Evolutionary conservation across 2,113 vertebrate species (phyloP), one percentile per base, ranked within the genome.

Genomic region (Pseudonaja textilis): DNA sequence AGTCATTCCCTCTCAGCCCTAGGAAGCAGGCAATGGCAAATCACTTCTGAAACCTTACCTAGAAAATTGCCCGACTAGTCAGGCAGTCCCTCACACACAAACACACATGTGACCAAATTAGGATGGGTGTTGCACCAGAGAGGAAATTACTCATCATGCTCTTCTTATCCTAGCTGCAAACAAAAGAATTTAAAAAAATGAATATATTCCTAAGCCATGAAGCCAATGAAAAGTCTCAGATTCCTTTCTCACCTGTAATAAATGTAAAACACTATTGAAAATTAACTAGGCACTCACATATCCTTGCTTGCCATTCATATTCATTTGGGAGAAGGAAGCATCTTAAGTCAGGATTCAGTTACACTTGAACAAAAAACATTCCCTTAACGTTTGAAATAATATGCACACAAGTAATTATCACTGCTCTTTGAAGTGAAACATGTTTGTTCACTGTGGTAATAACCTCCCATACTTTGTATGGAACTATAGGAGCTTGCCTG

Each of bases 131-230:
- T 47, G 6, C 34, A 47, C 23, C 34, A 91, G 92, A 52, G 90
- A 93, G 92, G 93, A 93, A 93, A 45, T 91, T 93, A 56, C 85
- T 93, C 85, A 93, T 50, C 22, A 3, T 52, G 11, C 34, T 1
- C 14, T 29, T 42, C 34, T 10, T 81, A 22, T 45, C 81, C 11
- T 34, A 69, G 34, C 10, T n/a, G 22, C 54, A 54, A 23, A 26
- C 4, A 56, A 69, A 34, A 26, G 18, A 45, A 61, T n/a, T n/a
- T 81, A n/a, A 42, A 25, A 89, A 54, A 92, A 1, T 45, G 87
- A 88, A 61, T 34, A 29, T n/a, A 22, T 10, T 55, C 18, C 4
- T 7, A 9, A 61, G 10, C 57, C 39, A 81, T 12, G 18, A 91
- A 23, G 25, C 22, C 81, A 26, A 26, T 3, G 26, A 23, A 50